These are phyloP conservation scores for Larimichthys polyactis DNA, from an alignment of 2,113 vertebrate genomes.

Conservation along the genomic window DNA sequence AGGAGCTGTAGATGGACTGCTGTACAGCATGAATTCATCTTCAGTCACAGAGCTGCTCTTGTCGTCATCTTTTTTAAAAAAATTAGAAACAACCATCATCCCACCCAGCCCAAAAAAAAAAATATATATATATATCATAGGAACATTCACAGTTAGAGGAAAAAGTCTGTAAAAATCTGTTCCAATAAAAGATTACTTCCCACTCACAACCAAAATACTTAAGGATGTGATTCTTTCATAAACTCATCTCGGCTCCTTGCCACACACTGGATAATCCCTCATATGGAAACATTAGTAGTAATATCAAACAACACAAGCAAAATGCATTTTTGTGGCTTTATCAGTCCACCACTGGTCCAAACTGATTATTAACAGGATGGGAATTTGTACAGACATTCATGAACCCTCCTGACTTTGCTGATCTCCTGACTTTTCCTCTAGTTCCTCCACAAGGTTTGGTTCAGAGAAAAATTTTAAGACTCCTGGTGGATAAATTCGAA, in stretches of 20 bases:
- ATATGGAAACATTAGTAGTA: background rate
- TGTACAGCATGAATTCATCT: background rate
- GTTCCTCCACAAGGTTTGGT: too few species aligned
- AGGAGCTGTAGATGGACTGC: conserved; percentile 17
- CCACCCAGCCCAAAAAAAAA: background rate
- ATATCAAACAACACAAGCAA: background rate
- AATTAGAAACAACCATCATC: background rate
- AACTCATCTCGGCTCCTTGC: background rate
- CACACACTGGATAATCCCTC: background rate
- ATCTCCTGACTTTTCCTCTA: too few species aligned
- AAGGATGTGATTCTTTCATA: background rate
- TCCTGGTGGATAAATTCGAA: too few species aligned
- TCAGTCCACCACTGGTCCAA: too few species aligned
- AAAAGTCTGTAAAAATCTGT: background rate
- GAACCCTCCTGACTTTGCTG: too few species aligned
- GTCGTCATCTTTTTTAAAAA: too few species aligned
- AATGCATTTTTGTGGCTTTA: background rate
- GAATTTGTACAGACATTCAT: too few species aligned
- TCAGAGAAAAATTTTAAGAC: too few species aligned
- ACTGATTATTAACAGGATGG: background rate
- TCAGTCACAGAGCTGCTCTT: too few species aligned
- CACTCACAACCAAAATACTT: background rate
- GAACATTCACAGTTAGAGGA: background rate
- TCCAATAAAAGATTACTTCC: conserved; percentile 2
- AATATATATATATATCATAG: background rate